Evolutionary conservation across 2,888 invertebrate genomes (phyloP), one percentile per base, ranked within the genome.

Genomic region (Colostygia pectinataria): DNA sequence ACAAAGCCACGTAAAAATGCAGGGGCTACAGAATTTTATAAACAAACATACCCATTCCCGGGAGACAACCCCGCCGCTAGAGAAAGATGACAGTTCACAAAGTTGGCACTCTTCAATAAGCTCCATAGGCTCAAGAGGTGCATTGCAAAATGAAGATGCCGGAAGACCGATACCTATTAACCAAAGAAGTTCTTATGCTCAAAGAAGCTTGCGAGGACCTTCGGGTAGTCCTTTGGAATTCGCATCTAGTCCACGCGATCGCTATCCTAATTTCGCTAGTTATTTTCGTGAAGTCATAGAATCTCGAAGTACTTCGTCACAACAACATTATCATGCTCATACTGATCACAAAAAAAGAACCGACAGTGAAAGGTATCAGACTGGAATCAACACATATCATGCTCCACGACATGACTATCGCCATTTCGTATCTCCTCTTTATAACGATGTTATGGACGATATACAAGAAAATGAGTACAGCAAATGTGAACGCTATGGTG

Each of bases 401-500:
- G 57, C 71, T 4, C 66, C 82, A 1, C 72, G 80, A 8, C 68
- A 77, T 46, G 88, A 87, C 13, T 80, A 89, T 58, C 90, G 91
- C 33, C 89, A 91, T 40, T 89, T 74, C 52, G 67, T 83, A 2
- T 89, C 89, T 14, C 87, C 89, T 9, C 75, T 90, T 2, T 90
- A 75, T 65, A 81, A 74, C 45, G 90, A 90, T 41, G 77, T 68
- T 10, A 88, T 90, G 90, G 90, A 90, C 53, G 90, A 90, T 54
- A 90, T 88, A 55, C 87, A 88, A 64, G 91, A 91, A 65, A 80
- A 83, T 44, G 89, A 87, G 52, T 89, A 87, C 47, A 85, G 80
- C 52, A 91, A 91, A 68, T 89, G 89, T 56, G 90, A 90, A 43
- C 74, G 74, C 6, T 91, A 91, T 59, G 90, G 91, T 10, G 90